Percentiles rank a stretch among this genome's conserved stretches.
These are phyloP conservation scores for Mormyrops boulengeri DNA, from an alignment of 2,797 vertebrate species.

Conservation along the genomic window DNA sequence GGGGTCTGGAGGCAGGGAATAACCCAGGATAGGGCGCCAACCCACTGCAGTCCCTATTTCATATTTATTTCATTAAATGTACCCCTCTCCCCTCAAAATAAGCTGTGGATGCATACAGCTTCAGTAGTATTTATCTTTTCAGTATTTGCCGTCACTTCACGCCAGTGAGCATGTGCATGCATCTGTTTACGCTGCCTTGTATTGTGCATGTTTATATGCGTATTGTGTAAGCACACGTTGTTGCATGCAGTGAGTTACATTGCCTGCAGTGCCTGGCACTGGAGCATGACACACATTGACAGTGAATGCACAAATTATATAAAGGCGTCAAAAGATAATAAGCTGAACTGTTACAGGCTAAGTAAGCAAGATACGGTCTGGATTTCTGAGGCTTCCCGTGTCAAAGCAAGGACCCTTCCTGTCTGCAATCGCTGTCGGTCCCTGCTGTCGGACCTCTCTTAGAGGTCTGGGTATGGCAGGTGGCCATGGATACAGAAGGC, in stretches of 20 bases:
- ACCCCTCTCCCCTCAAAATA: neutral
- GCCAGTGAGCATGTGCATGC: neutral
- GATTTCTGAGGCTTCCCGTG: neutral
- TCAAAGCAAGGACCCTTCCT: neutral
- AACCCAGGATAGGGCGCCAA: neutral
- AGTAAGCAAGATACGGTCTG: neutral
- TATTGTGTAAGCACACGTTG: neutral
- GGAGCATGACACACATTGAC: neutral
- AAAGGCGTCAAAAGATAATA: neutral
- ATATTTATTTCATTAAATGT: neutral
- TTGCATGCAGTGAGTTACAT: neutral
- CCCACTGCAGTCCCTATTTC: neutral
- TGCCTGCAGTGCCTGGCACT: neutral
- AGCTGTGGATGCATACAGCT: neutral
- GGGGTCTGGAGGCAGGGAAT: neutral
- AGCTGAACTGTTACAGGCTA: neutral
- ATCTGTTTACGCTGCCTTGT: neutral
- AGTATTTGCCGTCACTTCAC: neutral
- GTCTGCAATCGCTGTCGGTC: neutral
- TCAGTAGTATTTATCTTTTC: neutral
- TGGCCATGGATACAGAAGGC: conserved; percentile 41
- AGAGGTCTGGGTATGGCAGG: conserved; percentile 44
- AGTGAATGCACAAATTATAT: neutral
- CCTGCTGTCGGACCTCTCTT: conserved; percentile 12
- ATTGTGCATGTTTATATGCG: neutral